Evolutionary conservation across 2,888 invertebrate genomes (phyloP).

Genomic region (Orthosia incerta): DNA sequence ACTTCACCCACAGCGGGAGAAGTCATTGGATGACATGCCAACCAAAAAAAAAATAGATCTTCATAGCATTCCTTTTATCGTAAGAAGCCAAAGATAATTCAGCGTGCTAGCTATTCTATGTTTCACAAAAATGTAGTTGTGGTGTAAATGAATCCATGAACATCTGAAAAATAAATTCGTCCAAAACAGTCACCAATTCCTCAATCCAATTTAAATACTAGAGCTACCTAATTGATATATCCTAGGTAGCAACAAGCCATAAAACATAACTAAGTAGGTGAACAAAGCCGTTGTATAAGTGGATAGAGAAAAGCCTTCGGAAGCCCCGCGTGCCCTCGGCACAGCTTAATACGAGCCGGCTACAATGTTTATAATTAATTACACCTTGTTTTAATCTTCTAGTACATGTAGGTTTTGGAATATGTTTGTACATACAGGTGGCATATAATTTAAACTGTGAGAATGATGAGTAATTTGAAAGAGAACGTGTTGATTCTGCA

Average conservation of each 20-base stretch:
- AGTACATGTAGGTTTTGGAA: conserved; percentile 20
- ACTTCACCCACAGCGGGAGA: too few species aligned
- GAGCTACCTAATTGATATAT: conserved; percentile 43
- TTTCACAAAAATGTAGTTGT: too few species aligned
- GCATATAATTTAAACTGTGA: not conserved
- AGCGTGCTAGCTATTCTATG: too few species aligned
- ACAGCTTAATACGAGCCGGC: conserved; percentile 67
- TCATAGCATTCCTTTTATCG: too few species aligned
- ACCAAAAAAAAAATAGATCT: too few species aligned
- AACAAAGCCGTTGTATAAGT: conserved; percentile 72
- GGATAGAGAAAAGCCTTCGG: conserved; percentile 75
- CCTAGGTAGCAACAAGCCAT: conserved; percentile 72
- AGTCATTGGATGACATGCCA: too few species aligned
- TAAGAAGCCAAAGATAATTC: too few species aligned
- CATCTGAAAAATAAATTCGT: not conserved
- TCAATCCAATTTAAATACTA: conserved; percentile 61
- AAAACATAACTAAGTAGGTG: conserved; percentile 71
- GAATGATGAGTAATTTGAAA: not conserved
- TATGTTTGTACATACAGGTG: not conserved
- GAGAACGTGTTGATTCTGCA: not conserved
- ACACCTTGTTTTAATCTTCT: conserved; percentile 61
- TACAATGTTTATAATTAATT: conserved; percentile 73
- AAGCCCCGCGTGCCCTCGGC: conserved; percentile 73
- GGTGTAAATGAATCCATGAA: too few species aligned
- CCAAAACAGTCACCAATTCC: conserved; percentile 32